Conservation (phyloP, 2,888 invertebrate species). For the Phengaris arion region DNA sequence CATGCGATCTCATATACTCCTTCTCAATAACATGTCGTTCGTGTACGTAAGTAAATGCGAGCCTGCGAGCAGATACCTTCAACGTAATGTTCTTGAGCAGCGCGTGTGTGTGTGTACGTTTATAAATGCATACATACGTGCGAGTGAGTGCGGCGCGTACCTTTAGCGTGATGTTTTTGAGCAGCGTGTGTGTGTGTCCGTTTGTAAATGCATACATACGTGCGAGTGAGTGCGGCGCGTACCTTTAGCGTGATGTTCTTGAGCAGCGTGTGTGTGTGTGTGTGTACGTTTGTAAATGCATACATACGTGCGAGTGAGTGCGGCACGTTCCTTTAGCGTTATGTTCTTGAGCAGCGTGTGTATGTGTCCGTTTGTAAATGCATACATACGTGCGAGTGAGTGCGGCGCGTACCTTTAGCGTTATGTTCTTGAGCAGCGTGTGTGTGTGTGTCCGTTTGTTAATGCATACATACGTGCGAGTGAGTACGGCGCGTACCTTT, state of each 20-base stretch:
- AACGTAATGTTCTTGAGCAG: background rate
- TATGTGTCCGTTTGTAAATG: background rate
- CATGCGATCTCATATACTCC: too few relatives aligned
- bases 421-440: constrained; percentile 93
- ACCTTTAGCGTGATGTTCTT: background rate
- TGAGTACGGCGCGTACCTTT: background rate
- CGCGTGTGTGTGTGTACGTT: background rate
- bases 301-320: background rate
- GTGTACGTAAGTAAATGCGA: background rate
- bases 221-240: background rate
- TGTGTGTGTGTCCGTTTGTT: constrained; percentile 51
- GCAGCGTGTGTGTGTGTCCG: background rate
- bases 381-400: background rate
- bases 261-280: too few relatives aligned
- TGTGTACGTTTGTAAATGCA: too few relatives aligned
- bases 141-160: background rate
- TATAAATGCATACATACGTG: background rate
- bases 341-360: background rate
- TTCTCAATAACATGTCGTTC: too few relatives aligned
- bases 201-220: background rate
- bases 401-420: constrained; percentile 82
- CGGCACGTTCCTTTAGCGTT: background rate
- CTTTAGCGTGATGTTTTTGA: background rate
- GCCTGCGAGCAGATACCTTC: background rate
- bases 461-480: background rate